phyloP scores from a whole-genome alignment of 2,888 invertebrate species.

The Agonopterix arenella region DNA sequence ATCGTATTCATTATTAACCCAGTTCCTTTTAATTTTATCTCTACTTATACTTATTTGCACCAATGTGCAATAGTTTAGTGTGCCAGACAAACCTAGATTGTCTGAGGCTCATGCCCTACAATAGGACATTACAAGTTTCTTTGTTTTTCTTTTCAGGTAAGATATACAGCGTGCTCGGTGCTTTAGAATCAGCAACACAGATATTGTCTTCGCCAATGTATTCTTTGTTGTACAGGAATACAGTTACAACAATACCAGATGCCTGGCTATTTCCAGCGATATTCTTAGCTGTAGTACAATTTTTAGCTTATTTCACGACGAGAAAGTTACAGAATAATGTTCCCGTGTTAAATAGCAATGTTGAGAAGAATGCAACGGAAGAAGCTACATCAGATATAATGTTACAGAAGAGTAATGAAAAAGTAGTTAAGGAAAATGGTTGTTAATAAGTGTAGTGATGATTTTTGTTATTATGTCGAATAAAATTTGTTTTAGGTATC shows the following conservation, averaged over 20 bases:
- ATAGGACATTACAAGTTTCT: background rate
- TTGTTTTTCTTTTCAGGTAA: conserved; percentile 49
- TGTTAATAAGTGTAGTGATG: too few species aligned
- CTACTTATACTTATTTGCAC: too few species aligned
- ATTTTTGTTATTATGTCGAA: too few species aligned
- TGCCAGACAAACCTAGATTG: too few species aligned
- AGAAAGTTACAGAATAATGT: conserved; percentile 16
- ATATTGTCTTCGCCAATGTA: conserved; percentile 59
- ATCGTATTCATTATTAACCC: too few species aligned
- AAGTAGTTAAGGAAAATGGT: too few species aligned
- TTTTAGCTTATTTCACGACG: conserved; percentile 47
- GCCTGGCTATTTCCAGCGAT: conserved; percentile 65
- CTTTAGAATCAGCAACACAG: conserved; percentile 65
- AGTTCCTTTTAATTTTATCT: too few species aligned
- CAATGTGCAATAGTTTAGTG: too few species aligned
- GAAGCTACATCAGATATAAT: too few species aligned
- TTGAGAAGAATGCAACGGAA: background rate
- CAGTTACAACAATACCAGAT: conserved; percentile 52
- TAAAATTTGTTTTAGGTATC: too few species aligned
- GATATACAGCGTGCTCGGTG: conserved; percentile 68
- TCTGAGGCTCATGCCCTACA: background rate
- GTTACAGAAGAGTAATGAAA: too few species aligned
- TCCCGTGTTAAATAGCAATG: background rate
- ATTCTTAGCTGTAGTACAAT: conserved; percentile 42
- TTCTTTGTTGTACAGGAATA: conserved; percentile 59